Percentiles rank a stretch among this genome's conserved stretches.
phyloP scores from a whole-genome alignment of 2,888 invertebrate genomes.

The Macaria notata region DNA sequence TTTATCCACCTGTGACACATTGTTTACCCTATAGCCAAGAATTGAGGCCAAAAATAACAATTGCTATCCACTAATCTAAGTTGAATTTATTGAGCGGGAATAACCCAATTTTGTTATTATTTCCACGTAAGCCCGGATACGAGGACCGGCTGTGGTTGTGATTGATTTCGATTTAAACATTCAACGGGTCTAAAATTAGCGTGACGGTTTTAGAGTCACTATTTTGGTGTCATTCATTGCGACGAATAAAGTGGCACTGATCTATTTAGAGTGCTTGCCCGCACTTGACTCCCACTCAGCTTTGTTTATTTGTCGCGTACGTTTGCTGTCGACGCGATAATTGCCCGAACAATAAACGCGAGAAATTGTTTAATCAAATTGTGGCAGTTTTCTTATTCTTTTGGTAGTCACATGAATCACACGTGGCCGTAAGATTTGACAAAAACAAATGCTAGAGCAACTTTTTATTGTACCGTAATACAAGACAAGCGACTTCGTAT shows the following conservation, averaged over 20 bases:
- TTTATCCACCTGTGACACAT: conserved; percentile 26
- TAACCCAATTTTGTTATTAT: conserved; percentile 25
- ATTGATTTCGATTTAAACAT: conserved; percentile 43
- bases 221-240: conserved; percentile 58
- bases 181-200: conserved; percentile 47
- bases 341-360: conserved; percentile 46
- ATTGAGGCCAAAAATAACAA: conserved; percentile 39
- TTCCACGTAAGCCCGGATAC: conserved; percentile 31
- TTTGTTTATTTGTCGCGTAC: conserved; percentile 51
- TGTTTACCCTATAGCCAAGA: conserved; percentile 27
- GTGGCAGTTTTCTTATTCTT: conserved; percentile 18
- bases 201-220: conserved; percentile 50
- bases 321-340: conserved; percentile 51
- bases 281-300: conserved; percentile 46
- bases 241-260: conserved; percentile 34
- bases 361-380: conserved; percentile 35
- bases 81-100: too few relatives aligned
- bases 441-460: too few relatives aligned
- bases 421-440: background rate
- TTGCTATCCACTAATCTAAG: conserved; percentile 31
- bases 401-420: conserved; percentile 7
- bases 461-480: too few relatives aligned
- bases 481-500: too few relatives aligned
- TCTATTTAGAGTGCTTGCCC: conserved; percentile 56
- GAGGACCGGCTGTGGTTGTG: conserved; percentile 28